These are phyloP conservation scores for Apis florea DNA, from an alignment of 1,140 invertebrate species.

Conservation along the genomic window DNA sequence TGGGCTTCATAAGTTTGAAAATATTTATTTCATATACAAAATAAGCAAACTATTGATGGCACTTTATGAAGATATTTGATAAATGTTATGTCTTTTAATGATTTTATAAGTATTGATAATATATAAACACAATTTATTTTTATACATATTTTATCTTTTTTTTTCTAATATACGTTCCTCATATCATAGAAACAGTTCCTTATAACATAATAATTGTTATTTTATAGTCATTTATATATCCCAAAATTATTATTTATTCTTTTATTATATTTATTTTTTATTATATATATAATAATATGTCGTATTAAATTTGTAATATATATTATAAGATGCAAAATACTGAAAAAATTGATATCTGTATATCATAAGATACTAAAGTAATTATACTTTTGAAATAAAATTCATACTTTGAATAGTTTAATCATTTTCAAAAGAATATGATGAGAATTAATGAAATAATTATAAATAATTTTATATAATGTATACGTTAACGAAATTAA, in stretches of 20 bases:
- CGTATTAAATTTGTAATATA: neutral
- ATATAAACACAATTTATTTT: slow-evolving; percentile 10
- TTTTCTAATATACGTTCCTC: neutral
- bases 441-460: neutral
- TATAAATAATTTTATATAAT: neutral
- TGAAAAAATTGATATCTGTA: neutral
- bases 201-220: neutral
- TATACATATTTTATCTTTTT: neutral
- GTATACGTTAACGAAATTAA: neutral
- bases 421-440: neutral
- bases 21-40: slow-evolving; percentile 41
- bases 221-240: neutral
- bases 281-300: slow-evolving; percentile 2
- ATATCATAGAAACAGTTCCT: neutral
- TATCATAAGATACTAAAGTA: neutral
- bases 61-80: slow-evolving; percentile 22
- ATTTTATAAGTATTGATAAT: neutral
- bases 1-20: slow-evolving; percentile 1
- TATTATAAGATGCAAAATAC: neutral
- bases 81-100: neutral
- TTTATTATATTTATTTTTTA: neutral
- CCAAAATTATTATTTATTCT: slow-evolving; percentile 6
- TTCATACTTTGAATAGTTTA: neutral
- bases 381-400: neutral
- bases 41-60: slow-evolving; percentile 25